Conservation (phyloP, 1,140 invertebrate genomes). For the Periplaneta americana region DNA sequence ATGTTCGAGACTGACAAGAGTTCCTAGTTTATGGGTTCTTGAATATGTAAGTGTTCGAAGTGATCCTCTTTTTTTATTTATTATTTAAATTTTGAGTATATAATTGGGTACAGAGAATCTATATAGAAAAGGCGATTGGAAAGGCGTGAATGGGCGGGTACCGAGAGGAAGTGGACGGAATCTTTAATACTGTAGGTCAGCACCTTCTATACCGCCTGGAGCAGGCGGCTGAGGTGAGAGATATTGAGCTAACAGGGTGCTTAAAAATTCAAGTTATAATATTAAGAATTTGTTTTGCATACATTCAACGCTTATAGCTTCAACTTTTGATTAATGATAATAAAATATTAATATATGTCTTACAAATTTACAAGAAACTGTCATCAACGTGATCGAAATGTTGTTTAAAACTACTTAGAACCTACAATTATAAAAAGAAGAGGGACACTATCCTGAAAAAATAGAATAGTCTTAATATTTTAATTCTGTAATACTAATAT, state of each 20-base stretch:
- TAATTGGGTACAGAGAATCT: neutral
- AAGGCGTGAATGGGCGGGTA: neutral
- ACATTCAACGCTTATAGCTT: too few species aligned
- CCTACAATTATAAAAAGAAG: too few species aligned
- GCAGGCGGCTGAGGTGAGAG: neutral
- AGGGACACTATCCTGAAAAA: too few species aligned
- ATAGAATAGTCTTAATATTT: too few species aligned
- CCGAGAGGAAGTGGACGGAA: neutral
- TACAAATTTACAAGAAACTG: too few species aligned
- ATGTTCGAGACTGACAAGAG: neutral
- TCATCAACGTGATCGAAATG: too few species aligned
- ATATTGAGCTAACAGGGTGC: neutral
- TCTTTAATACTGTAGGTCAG: neutral
- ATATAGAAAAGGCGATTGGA: neutral
- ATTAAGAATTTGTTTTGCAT: too few species aligned
- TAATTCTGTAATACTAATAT: too few species aligned
- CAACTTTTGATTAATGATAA: too few species aligned
- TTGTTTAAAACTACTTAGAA: too few species aligned
- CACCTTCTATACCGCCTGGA: neutral
- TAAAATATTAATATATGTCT: too few species aligned
- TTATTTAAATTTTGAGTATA: neutral
- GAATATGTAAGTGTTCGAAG: neutral
- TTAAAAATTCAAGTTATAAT: too few species aligned
- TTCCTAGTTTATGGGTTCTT: neutral
- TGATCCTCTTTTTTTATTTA: neutral